Evolutionary conservation across 2,888 invertebrate genomes (phyloP), one percentile per base, ranked within the genome.

Genomic region (Hypomecis punctinalis): DNA sequence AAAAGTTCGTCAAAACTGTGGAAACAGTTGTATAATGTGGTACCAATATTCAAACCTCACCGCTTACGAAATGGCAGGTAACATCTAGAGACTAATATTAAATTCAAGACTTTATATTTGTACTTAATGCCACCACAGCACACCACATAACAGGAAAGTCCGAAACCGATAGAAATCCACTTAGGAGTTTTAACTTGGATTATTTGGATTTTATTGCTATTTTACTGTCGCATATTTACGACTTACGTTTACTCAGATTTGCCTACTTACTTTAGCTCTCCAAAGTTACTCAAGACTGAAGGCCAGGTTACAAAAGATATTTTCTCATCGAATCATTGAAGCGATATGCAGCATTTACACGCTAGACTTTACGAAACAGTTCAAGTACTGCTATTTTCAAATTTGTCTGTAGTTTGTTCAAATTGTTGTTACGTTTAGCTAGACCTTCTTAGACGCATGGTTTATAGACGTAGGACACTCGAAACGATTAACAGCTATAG

Each of bases 261-360:
- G 33, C 13, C 39, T 45, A 54, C 7, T 40, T 42, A 54, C 40
- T 47, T 6, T 54, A 62, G 59, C 66, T 69, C 67, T 69, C 68
- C 57, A 65, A 70, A 48, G 66, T 68, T 65, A 60, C 46, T 42
- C 63, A 73, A 72, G 63, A 68, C 56, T 71, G 82, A 86, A 88
- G 88, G 88, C 71, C 81, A 68, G 61, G 66, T 83, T 82, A 78
- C 81, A 77, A 75, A 82, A 86, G 59, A 64, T 63, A 76, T 78
- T 82, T 82, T 85, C 78, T 80, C 76, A 75, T 76, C 36, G 42
- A 54, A 47, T 48, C 55, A 59, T 47, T 76, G 71, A 73, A 80
- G 67, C 73, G 68, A 76, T 76, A 72, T 69, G 82, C 78, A 74
- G 75, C 76, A 76, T 78, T 36, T 35, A 40, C 64, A 63, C 58